Evolutionary conservation across 2,888 invertebrate genomes (phyloP).

Genomic region (Protonemura montana): DNA sequence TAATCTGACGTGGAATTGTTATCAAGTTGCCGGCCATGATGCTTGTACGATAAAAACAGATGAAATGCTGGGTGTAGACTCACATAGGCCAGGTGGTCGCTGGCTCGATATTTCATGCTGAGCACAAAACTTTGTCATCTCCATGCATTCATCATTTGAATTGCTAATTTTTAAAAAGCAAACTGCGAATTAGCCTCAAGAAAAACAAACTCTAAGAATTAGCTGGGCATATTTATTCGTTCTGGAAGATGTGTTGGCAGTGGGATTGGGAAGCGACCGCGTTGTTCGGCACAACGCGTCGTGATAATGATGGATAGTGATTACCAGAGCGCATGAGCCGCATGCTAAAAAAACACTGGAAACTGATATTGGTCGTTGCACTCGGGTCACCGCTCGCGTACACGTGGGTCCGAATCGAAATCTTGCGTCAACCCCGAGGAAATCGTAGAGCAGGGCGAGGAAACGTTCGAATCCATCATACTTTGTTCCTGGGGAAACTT

Average conservation of each 20-base stretch:
- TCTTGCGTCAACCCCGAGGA: too few relatives aligned
- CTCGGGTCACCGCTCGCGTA: too few relatives aligned
- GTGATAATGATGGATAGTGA: neutral
- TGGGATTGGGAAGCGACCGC: neutral
- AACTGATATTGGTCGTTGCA: too few relatives aligned
- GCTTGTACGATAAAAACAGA: neutral
- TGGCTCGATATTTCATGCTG: slow-evolving; percentile 13
- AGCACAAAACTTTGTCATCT: neutral
- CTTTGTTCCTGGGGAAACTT: slow-evolving; percentile 20
- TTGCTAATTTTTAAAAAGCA: neutral
- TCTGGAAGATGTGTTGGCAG: neutral
- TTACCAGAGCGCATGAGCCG: neutral
- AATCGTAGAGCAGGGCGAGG: neutral
- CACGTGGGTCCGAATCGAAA: neutral
- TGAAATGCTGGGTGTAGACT: neutral
- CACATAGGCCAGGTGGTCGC: neutral
- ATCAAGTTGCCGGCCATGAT: neutral
- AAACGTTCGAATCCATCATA: slow-evolving; percentile 24
- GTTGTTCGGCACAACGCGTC: neutral
- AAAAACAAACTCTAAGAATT: neutral
- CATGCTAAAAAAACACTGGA: too few relatives aligned
- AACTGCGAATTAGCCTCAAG: neutral
- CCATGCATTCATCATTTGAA: neutral
- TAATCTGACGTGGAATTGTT: neutral
- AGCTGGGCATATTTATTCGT: neutral